Conservation (phyloP, 2,888 invertebrate genomes). For the Dicycla oo region DNA sequence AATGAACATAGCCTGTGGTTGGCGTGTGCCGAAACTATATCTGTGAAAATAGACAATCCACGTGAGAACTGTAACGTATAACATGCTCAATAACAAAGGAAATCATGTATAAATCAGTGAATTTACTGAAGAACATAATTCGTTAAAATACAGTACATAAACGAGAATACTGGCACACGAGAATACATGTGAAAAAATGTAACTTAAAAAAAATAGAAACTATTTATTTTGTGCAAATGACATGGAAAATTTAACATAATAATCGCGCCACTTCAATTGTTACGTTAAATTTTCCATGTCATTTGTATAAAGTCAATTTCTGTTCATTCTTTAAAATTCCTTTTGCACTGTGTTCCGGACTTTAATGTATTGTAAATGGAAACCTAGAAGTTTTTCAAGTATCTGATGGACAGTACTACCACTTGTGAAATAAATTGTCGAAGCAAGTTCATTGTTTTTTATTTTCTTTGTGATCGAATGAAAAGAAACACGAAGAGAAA, state of each 20-base stretch:
- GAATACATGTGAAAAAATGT: not conserved
- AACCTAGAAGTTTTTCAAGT: slow-evolving; percentile 29
- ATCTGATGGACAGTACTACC: slow-evolving; percentile 29
- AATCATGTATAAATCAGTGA: not conserved
- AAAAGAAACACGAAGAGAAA: slow-evolving; percentile 22
- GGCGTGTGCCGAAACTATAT: slow-evolving; percentile 92
- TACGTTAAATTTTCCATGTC: too few relatives aligned
- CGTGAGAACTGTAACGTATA: slow-evolving; percentile 1
- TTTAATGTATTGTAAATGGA: slow-evolving; percentile 23
- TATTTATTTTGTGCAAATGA: too few relatives aligned
- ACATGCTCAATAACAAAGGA: not conserved
- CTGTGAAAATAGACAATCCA: slow-evolving; percentile 79
- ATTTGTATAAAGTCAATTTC: too few relatives aligned
- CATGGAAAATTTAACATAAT: too few relatives aligned
- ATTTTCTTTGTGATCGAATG: slow-evolving; percentile 45
- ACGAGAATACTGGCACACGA: not conserved
- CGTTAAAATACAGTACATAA: not conserved
- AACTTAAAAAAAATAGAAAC: too few relatives aligned
- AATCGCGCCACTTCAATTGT: too few relatives aligned
- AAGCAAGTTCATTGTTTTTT: slow-evolving; percentile 41
- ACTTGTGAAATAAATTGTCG: slow-evolving; percentile 44
- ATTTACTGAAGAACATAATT: not conserved
- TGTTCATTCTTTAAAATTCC: not conserved
- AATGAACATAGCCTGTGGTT: slow-evolving; percentile 93
- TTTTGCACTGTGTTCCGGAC: not conserved